These are phyloP conservation scores for Schizaphis graminum DNA, from an alignment of 2,888 invertebrate species.

Conservation along the genomic window DNA sequence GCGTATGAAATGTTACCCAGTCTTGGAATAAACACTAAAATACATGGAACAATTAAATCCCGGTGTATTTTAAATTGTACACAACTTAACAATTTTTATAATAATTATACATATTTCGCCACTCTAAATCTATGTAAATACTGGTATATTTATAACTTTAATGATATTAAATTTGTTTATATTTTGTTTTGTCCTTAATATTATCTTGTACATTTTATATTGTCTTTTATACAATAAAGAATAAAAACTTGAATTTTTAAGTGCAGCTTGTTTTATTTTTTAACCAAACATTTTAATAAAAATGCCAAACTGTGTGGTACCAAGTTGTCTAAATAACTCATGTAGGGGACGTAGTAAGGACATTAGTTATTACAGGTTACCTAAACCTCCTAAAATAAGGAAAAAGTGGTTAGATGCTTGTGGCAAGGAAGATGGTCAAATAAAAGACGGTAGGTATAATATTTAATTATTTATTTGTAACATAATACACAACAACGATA, in stretches of 20 bases:
- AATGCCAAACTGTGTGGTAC: constrained; percentile 20
- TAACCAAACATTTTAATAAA: neutral
- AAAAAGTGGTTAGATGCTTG: constrained; percentile 9
- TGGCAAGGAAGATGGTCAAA: neutral
- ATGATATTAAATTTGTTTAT: neutral
- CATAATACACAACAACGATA: too few species aligned
- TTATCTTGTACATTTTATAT: neutral
- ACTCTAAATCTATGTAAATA: too few species aligned
- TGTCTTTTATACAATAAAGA: neutral
- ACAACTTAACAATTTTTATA: too few species aligned
- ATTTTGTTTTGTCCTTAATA: neutral
- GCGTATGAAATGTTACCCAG: too few species aligned
- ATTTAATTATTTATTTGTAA: too few species aligned
- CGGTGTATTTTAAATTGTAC: too few species aligned
- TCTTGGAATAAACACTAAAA: too few species aligned
- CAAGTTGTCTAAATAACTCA: constrained; percentile 18
- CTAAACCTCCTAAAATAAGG: neutral
- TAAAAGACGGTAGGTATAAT: neutral
- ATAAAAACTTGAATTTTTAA: neutral
- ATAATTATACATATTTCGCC: too few species aligned
- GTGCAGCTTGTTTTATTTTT: neutral
- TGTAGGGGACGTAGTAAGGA: neutral
- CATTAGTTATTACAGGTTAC: constrained; percentile 32
- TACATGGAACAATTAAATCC: too few species aligned
- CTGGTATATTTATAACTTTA: neutral